Base-by-base conservation (phyloP, 1,140 invertebrate genomes). In the Odontomachus brunneus region DNA sequence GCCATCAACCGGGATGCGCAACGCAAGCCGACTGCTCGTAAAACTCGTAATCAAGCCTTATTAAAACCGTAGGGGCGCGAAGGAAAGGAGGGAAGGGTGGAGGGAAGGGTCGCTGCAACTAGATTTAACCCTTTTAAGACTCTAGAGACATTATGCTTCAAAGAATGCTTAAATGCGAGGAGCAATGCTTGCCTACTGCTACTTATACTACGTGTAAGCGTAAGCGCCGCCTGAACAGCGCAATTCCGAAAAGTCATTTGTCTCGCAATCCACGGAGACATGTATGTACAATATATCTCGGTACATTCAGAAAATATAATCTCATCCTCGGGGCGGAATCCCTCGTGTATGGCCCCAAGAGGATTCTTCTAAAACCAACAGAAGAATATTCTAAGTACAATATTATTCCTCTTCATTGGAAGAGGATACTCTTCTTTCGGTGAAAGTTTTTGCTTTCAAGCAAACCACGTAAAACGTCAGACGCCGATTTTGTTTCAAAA, bases 11-110 rank as follows among this genome's bases (percentile, higher is more conserved):
- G 78, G 83, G 76, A 65, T 67, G 81, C 82, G 82, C 51, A 78
- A 84, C 73, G 82, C 82, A 67, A 71, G 80, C 55, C 59, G 74
- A 74, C 82, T 80, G 75, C 71, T 87, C 83, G 83, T 84, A 85
- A 72, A 88, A 62, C 80, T 81, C 63, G 84, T 85, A 86, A 88
- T 88, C 86, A 88, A 86, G 84, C 62, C 80, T 85, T 86, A 88
- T 88, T 88, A 85, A 76, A 88, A 88, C 82, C 86, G 59, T 63
- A 66, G 63, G 72, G 66, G 66, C 60, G 53, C 48, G 71, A 62
- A 73, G 69, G 59, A 65, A 9, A 53, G 48, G 29, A 5, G 66
- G n/a, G 24, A 44, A 66, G 55, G 53, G 60, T 57, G 49, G 69
- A 33, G 29, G 29, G 29, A 74, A 53, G 69, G 51, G 76, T 9